Evolutionary conservation across 1,140 invertebrate genomes (phyloP).

Genomic region (Magallana angulata): DNA sequence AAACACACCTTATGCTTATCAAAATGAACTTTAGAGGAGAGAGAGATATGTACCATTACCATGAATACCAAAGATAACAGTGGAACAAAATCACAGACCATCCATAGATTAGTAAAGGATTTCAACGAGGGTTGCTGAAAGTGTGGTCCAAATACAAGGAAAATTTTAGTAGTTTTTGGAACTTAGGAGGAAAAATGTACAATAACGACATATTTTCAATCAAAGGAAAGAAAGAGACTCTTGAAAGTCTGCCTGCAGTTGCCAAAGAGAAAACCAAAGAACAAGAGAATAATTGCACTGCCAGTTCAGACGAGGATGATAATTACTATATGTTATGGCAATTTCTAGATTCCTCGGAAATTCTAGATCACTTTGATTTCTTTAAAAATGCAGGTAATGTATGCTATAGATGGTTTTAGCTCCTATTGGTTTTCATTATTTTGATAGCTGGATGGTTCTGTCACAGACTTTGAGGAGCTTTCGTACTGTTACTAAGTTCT

Average conservation of each 20-base stretch:
- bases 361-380: slow-evolving; percentile 48
- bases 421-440: background rate
- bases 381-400: slow-evolving; percentile 57
- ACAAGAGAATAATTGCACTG: slow-evolving; percentile 1
- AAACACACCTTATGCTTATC: slow-evolving; percentile 21
- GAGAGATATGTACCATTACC: slow-evolving; percentile 3
- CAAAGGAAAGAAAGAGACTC: slow-evolving; percentile 25
- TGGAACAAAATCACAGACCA: background rate
- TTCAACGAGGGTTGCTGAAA: background rate
- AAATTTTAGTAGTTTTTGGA: background rate
- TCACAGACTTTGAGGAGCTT: too few relatives aligned
- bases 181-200: background rate
- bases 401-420: background rate
- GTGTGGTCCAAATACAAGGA: too few relatives aligned
- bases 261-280: background rate
- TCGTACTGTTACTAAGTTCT: too few relatives aligned
- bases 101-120: background rate
- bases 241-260: slow-evolving; percentile 34
- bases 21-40: background rate
- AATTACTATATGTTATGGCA: slow-evolving; percentile 41
- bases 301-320: slow-evolving; percentile 41
- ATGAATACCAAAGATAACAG: background rate
- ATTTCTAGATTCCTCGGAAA: slow-evolving; percentile 36
- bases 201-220: slow-evolving; percentile 49
- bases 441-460: too few relatives aligned